These are phyloP conservation scores for Augochlora pura DNA, from an alignment of 1,140 invertebrate species.

Conservation along the genomic window DNA sequence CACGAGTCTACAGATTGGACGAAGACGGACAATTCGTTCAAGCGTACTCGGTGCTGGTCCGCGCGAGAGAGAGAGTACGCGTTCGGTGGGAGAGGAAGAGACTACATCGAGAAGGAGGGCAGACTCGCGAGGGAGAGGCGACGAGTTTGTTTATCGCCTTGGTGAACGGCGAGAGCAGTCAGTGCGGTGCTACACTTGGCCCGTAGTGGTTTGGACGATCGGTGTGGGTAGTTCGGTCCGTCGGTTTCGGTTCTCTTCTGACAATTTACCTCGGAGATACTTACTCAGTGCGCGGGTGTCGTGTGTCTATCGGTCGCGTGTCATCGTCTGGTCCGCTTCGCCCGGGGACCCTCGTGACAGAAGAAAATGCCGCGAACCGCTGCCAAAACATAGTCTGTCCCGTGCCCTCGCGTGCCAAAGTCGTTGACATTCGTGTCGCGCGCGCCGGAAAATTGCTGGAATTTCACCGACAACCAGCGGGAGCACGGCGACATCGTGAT, in stretches of 20 bases:
- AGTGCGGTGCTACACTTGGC: slow-evolving; percentile 74
- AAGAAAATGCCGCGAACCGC: slow-evolving; percentile 51
- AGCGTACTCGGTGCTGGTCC: slow-evolving; percentile 7
- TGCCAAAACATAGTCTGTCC: slow-evolving; percentile 42
- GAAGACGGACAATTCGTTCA: slow-evolving; percentile 27
- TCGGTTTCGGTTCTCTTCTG: slow-evolving; percentile 27
- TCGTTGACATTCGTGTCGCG: slow-evolving; percentile 28
- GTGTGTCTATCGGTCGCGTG: slow-evolving; percentile 31
- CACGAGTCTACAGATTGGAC: slow-evolving; percentile 4
- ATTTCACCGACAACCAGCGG: slow-evolving; percentile 1
- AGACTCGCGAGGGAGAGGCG: slow-evolving; percentile 65
- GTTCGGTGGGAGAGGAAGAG: not conserved
- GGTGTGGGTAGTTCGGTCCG: slow-evolving; percentile 54
- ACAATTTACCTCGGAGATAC: slow-evolving; percentile 39
- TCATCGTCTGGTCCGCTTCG: slow-evolving; percentile 13
- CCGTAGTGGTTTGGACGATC: slow-evolving; percentile 63
- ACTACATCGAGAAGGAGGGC: slow-evolving; percentile 31
- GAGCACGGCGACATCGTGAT: not conserved
- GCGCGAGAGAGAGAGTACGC: slow-evolving; percentile 7
- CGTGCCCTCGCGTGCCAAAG: slow-evolving; percentile 9
- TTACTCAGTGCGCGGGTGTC: slow-evolving; percentile 41
- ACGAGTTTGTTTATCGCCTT: slow-evolving; percentile 79
- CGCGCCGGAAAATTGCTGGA: not conserved
- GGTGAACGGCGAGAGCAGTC: slow-evolving; percentile 73
- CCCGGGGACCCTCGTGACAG: slow-evolving; percentile 27